Percentiles rank a stretch among this genome's conserved stretches.
phyloP scores from a whole-genome alignment of 2,888 invertebrate species.

The Lasioglossum pauxillum region DNA sequence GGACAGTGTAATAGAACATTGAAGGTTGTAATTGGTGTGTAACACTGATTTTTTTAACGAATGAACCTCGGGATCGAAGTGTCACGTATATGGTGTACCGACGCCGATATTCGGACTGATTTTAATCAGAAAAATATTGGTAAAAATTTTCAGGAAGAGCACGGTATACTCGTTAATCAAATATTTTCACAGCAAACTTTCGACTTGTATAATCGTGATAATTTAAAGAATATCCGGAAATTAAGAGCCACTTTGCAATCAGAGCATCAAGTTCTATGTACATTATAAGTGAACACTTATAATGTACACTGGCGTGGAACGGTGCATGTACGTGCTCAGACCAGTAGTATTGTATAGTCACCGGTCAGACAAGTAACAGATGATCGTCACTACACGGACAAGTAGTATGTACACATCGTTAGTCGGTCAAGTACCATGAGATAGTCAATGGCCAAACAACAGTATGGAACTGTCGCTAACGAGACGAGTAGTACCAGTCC shows the following conservation, averaged over 20 bases:
- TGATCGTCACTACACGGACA: background rate
- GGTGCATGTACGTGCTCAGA: background rate
- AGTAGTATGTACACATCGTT: conserved; percentile 4
- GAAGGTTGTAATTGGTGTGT: conserved; percentile 10
- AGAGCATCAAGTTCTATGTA: background rate
- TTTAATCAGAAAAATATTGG: background rate
- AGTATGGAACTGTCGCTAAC: background rate
- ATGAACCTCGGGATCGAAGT: background rate
- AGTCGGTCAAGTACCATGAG: background rate
- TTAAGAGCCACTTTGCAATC: background rate
- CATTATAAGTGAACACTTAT: background rate
- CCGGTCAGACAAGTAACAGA: conserved; percentile 3
- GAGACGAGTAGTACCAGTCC: background rate
- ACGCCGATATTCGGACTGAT: background rate
- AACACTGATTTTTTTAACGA: background rate
- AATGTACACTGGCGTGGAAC: background rate
- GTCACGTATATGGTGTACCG: no score
- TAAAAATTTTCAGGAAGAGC: background rate
- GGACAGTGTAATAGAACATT: background rate
- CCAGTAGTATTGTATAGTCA: background rate
- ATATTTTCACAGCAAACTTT: background rate
- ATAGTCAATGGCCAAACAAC: background rate
- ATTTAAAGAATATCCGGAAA: background rate
- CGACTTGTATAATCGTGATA: background rate
- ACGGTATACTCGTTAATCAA: background rate